Evolutionary conservation across 2,797 vertebrate genomes (phyloP).

Genomic region (Alcedo quadribrachys): DNA sequence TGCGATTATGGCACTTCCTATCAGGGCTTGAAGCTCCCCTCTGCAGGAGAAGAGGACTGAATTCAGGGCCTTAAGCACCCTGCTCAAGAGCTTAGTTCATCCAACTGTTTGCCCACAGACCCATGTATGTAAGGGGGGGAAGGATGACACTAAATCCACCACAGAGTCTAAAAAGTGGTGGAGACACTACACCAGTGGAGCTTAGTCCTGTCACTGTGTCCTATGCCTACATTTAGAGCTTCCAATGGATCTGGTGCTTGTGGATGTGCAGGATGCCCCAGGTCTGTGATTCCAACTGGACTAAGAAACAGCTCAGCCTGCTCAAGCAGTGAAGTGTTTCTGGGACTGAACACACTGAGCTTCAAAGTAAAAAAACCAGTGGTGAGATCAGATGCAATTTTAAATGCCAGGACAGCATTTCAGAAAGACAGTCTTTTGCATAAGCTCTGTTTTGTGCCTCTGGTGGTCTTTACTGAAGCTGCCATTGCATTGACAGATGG

Average conservation of each 20-base stretch:
- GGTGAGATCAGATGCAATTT: not conserved
- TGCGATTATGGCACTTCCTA: not conserved
- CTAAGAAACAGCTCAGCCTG: fast-evolving
- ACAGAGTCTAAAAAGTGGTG: not conserved
- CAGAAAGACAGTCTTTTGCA: not conserved
- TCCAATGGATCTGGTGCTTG: not conserved
- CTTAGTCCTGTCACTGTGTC: not conserved
- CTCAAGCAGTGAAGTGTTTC: not conserved
- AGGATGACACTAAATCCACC: not conserved
- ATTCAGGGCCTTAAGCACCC: not conserved
- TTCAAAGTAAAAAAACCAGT: not conserved
- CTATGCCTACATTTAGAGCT: not conserved
- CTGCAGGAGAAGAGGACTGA: not conserved
- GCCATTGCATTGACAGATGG: not conserved
- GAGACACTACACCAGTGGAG: fast-evolving
- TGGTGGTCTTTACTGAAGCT: not conserved
- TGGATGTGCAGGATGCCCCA: fast-evolving
- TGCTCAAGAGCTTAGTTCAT: not conserved
- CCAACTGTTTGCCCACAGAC: not conserved
- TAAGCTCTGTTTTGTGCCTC: not conserved
- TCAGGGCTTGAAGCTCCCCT: not conserved
- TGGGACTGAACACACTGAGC: not conserved
- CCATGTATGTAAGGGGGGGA: fast-evolving
- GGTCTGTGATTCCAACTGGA: not conserved
- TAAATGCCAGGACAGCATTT: not conserved